Percentiles rank a stretch among this genome's conserved stretches.
Conservation (phyloP, 2,888 invertebrate genomes). For the Aquatica leii region DNA sequence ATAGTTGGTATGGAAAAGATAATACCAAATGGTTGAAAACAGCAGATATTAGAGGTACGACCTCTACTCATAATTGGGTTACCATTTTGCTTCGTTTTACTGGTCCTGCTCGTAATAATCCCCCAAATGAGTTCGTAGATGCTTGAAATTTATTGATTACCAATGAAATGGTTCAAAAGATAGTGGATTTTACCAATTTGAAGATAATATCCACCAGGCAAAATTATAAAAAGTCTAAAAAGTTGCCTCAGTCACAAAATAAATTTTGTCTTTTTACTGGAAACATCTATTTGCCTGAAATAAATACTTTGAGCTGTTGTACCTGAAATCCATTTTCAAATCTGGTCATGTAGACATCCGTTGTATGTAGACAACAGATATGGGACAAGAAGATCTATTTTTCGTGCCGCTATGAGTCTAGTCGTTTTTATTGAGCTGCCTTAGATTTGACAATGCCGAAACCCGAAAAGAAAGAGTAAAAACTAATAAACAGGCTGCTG, state of each 20-base stretch:
- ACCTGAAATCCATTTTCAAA: neutral
- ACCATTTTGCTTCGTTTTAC: too few species aligned
- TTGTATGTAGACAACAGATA: neutral
- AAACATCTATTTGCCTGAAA: neutral
- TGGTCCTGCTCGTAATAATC: too few species aligned
- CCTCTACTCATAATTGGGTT: too few species aligned
- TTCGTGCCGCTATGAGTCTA: slow-evolving; percentile 6
- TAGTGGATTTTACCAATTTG: too few species aligned
- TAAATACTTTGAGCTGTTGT: neutral
- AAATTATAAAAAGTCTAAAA: too few species aligned
- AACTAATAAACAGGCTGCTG: neutral
- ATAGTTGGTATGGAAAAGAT: too few species aligned
- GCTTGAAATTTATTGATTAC: too few species aligned
- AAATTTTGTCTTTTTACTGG: slow-evolving; percentile 7
- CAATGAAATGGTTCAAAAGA: too few species aligned
- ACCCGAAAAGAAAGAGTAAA: neutral
- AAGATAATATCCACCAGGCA: too few species aligned
- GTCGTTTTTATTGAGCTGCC: neutral
- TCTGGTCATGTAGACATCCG: neutral
- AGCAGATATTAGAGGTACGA: too few species aligned
- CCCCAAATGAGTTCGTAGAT: too few species aligned
- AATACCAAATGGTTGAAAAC: too few species aligned
- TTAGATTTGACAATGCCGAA: neutral
- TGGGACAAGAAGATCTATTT: slow-evolving; percentile 12
- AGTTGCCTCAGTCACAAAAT: neutral